These are phyloP conservation scores for Ernsta delagoae DNA, from an alignment of 2,888 invertebrate species.

Conservation along the genomic window DNA sequence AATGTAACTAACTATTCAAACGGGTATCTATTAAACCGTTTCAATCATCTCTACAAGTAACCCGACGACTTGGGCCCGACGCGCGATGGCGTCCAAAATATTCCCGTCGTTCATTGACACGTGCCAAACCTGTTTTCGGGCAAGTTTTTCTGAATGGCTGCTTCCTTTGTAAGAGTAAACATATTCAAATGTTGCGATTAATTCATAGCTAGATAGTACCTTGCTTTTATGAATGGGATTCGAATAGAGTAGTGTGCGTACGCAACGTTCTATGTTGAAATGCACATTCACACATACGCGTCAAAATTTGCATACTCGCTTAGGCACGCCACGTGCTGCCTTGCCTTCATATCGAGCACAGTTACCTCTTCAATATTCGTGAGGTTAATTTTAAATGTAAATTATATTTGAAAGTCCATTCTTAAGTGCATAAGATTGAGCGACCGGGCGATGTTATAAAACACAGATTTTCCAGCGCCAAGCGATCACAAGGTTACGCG, in stretches of 20 bases:
- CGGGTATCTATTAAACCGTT: slow-evolving; percentile 71
- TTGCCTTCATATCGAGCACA: slow-evolving; percentile 66
- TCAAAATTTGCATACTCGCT: slow-evolving; percentile 76
- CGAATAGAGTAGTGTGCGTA: slow-evolving; percentile 65
- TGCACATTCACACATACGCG: slow-evolving; percentile 57
- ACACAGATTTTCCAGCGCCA: slow-evolving; percentile 4
- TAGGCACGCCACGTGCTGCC: slow-evolving; percentile 73
- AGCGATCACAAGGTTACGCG: no score
- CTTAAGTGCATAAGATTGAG: slow-evolving; percentile 50
- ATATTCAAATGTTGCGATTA: slow-evolving; percentile 85
- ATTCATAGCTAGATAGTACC: slow-evolving; percentile 82
- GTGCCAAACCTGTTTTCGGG: slow-evolving; percentile 82
- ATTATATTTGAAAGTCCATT: slow-evolving; percentile 74
- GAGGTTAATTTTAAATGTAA: slow-evolving; percentile 77
- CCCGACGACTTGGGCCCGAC: slow-evolving; percentile 61
- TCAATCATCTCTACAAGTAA: slow-evolving; percentile 69
- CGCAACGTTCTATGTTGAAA: slow-evolving; percentile 50
- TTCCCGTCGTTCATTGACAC: slow-evolving; percentile 83
- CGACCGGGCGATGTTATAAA: slow-evolving; percentile 26
- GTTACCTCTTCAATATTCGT: slow-evolving; percentile 79
- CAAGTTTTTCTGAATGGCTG: slow-evolving; percentile 82
- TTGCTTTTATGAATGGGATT: slow-evolving; percentile 82
- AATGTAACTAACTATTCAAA: slow-evolving; percentile 56
- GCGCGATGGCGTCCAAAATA: slow-evolving; percentile 72
- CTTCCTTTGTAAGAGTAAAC: slow-evolving; percentile 83